phyloP scores from a whole-genome alignment of 2,113 vertebrate species.

The Panthera uncia region DNA sequence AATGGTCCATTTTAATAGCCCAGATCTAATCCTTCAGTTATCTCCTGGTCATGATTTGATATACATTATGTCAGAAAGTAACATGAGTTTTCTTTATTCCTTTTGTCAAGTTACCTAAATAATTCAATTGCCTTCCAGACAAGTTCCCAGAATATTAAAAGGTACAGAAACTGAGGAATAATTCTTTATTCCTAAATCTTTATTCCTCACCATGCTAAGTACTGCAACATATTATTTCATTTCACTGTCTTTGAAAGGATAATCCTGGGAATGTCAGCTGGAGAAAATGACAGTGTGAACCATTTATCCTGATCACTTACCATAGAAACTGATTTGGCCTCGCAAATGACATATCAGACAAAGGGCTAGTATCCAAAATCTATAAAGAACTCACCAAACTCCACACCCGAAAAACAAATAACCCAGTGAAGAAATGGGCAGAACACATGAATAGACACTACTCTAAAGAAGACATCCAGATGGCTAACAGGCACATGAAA shows the following conservation, averaged over 20 bases:
- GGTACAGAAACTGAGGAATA: neutral
- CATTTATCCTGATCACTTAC: neutral
- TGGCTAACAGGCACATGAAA: too few species aligned
- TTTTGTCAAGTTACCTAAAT: conserved; percentile 75
- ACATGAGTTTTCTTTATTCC: conserved; percentile 40
- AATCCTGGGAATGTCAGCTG: accelerated
- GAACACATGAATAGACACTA: too few species aligned
- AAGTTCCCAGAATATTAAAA: conserved; percentile 64
- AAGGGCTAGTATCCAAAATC: too few species aligned
- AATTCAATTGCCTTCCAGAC: conserved; percentile 77
- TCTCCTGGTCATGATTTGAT: conserved; percentile 33
- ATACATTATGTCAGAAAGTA: conserved; percentile 24
- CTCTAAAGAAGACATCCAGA: too few species aligned
- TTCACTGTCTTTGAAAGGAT: neutral
- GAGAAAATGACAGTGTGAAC: neutral
- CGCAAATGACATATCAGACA: too few species aligned
- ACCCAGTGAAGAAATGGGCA: too few species aligned
- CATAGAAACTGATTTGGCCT: neutral
- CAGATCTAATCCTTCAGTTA: neutral
- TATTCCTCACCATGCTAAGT: neutral
- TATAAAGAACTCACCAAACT: too few species aligned
- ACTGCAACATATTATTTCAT: neutral
- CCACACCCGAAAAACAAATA: too few species aligned
- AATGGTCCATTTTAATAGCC: neutral
- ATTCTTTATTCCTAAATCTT: conserved; percentile 58